phyloP scores from a whole-genome alignment of 2,113 vertebrate genomes.

The Perca fluviatilis region DNA sequence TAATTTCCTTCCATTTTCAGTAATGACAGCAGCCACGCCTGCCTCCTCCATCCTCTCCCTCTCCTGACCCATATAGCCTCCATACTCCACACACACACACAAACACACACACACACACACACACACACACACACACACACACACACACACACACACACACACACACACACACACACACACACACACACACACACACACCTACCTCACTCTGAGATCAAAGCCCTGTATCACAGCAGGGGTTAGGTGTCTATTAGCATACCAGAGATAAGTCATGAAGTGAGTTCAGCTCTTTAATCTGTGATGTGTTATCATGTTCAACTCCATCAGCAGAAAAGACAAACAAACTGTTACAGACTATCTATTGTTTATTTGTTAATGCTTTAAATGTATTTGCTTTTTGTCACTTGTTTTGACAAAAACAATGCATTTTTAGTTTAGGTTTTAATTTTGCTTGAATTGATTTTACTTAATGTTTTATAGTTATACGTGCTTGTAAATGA shows the following conservation, averaged over 20 bases:
- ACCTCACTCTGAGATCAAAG: conserved; percentile 57
- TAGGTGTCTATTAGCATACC: conserved; percentile 58
- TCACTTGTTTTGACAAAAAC: not conserved
- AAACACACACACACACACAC: conserved; percentile 22
- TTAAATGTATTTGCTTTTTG: not conserved
- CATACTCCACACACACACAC: not conserved
- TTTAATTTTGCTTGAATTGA: not conserved
- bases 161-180: conserved; percentile 40
- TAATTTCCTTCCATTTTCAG: conserved; percentile 64
- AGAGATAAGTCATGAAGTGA: conserved; percentile 52
- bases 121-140: conserved; percentile 30
- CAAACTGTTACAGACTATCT: conserved; percentile 20
- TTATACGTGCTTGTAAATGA: not conserved
- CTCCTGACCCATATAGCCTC: not conserved
- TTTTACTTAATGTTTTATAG: not conserved
- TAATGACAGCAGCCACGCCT: conserved; percentile 57
- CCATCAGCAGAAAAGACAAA: conserved; percentile 16
- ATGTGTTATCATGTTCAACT: conserved; percentile 15
- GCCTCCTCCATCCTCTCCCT: conserved; percentile 4
- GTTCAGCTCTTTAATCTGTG: conserved; percentile 25
- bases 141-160: conserved; percentile 25
- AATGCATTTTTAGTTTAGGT: not conserved
- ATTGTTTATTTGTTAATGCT: not conserved
- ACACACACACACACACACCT: conserved; percentile 24
- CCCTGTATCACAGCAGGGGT: conserved; percentile 56